Base-by-base conservation (phyloP, 2,888 invertebrate genomes). In the Xanthorhoe designata region DNA sequence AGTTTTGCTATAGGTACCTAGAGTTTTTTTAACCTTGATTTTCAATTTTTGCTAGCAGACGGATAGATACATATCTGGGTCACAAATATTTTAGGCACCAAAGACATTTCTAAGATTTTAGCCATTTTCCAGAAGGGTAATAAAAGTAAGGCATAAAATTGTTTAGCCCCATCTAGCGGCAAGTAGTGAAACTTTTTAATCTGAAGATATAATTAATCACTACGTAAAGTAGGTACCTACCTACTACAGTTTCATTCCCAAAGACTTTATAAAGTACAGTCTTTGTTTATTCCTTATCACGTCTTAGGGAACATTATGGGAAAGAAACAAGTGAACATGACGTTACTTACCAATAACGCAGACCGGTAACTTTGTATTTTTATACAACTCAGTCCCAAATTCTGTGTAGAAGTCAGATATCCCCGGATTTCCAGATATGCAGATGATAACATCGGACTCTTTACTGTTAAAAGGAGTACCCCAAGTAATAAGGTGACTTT, bases 401-500 rank as follows among this genome's bases (percentile, higher is more conserved):
- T 95, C 94, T 42, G 94, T 94, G 79, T 98, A 98, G 86, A 96
- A 98, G 66, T 96, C 95, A 0, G 96, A 95, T 24, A 98, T 83
- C 1, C 98, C 98, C 8, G 98, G 98, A 94, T 98, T 98, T 35
- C 98, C 98, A 29, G 97, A 96, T 71, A 98, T 95, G 70, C 96
- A 95, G 52, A 98, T 77, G 51, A 97, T 95, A 9, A 98, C 83
- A 84, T 96, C 95, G 70, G 95, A 91, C 47, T 94, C 94, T 17
- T 92, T 84, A 38, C 91, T 79, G 62, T 88, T 81, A 55, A 95
- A 94, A 72, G 96, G 96, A 76, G 96, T 95, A 17, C 97, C 98
- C 92, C 95, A 96, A 5, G 96, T 95, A 61, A 96, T 86, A 9
- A 98, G 86, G 76, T 96, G 95, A 0, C 97, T 97, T 63, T 96